A percentile compares a stretch with the other conserved stretches of the same genome.
phyloP scores from a whole-genome alignment of 2,888 invertebrate genomes.

The Drosophila falleni region DNA sequence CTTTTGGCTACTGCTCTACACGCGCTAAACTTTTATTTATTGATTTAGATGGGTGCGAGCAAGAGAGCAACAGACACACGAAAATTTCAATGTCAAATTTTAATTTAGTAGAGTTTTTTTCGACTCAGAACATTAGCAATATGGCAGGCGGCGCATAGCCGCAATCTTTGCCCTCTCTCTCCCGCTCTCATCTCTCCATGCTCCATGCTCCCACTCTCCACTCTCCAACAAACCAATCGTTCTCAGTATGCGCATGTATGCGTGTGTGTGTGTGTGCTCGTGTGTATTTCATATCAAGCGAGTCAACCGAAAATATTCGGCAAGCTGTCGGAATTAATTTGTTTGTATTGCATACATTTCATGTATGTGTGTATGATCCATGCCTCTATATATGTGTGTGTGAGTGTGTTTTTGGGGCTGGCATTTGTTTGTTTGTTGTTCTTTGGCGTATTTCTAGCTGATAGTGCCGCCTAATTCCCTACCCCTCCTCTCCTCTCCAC shows the following conservation, averaged over 20 bases:
- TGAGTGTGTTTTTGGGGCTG: conserved; percentile 46
- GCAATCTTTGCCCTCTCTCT: conserved; percentile 5
- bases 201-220: conserved; percentile 4
- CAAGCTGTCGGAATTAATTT: conserved; percentile 64
- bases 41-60: conserved; percentile 60
- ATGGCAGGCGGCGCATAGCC: conserved; percentile 50
- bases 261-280: conserved; percentile 10
- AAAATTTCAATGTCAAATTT: conserved; percentile 79
- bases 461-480: conserved; percentile 53
- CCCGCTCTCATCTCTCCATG: conserved; percentile 12
- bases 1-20: conserved; percentile 39
- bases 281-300: conserved; percentile 57
- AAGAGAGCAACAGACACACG: conserved; percentile 37
- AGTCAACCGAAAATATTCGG: conserved; percentile 55
- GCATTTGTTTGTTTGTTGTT: conserved; percentile 66
- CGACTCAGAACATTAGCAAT: conserved; percentile 78
- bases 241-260: conserved; percentile 5
- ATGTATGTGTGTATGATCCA: conserved; percentile 19
- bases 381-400: not conserved
- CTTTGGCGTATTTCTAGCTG: conserved; percentile 75
- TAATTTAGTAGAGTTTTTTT: conserved; percentile 74
- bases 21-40: conserved; percentile 73
- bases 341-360: conserved; percentile 43
- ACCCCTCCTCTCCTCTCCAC: not conserved
- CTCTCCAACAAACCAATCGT: conserved; percentile 8